Percentiles rank a stretch among this genome's conserved stretches.
phyloP scores from a whole-genome alignment of 2,888 invertebrate genomes.

The Euspilapteryx auroguttella region DNA sequence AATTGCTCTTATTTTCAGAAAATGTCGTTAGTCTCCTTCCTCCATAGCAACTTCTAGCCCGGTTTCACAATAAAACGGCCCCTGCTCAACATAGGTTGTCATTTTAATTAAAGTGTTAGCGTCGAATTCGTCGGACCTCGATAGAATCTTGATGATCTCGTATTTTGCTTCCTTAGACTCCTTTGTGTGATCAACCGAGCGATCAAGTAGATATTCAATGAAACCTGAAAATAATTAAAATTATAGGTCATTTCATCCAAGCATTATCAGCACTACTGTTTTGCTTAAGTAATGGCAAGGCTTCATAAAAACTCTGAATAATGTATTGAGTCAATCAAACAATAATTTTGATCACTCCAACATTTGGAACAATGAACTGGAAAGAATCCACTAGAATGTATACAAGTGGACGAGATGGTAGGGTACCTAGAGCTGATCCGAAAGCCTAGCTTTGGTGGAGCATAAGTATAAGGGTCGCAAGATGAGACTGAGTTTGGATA shows the following conservation, averaged over 20 bases:
- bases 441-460: too few relatives aligned
- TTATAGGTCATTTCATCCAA: not conserved
- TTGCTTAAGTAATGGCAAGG: too few relatives aligned
- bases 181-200: conserved; percentile 69
- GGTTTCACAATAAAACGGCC: conserved; percentile 75
- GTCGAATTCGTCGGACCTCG: conserved; percentile 64
- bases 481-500: too few relatives aligned
- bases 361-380: too few relatives aligned
- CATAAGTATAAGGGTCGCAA: too few relatives aligned
- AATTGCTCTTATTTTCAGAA: conserved; percentile 5
- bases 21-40: conserved; percentile 39
- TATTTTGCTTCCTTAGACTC: conserved; percentile 76
- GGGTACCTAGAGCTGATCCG: too few relatives aligned
- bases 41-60: conserved; percentile 77
- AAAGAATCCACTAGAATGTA: too few relatives aligned
- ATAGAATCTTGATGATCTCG: conserved; percentile 67
- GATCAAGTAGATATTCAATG: conserved; percentile 77
- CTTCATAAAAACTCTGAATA: conserved; percentile 4
- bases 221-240: conserved; percentile 54
- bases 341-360: too few relatives aligned
- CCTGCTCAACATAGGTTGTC: conserved; percentile 71
- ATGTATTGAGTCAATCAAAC: too few relatives aligned
- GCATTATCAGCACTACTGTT: too few relatives aligned
- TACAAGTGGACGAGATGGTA: too few relatives aligned
- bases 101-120: conserved; percentile 62